Evolutionary conservation across 2,113 vertebrate species (phyloP).

Genomic region (Condylura cristata): DNA sequence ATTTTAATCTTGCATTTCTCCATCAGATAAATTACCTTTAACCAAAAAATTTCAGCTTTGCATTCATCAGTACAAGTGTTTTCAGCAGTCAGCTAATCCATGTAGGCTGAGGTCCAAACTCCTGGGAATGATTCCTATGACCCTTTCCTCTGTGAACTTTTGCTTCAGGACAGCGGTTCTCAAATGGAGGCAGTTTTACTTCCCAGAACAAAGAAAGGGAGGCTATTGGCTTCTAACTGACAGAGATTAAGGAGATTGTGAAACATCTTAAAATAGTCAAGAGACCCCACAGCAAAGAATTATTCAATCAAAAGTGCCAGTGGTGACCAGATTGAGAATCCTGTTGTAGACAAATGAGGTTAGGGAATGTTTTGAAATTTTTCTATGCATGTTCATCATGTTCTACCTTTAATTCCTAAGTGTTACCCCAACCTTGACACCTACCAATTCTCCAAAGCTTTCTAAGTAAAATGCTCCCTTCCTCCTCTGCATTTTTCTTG

Average conservation of each 20-base stretch:
- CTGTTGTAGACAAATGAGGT: not conserved
- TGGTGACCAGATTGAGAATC: not conserved
- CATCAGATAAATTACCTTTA: not conserved
- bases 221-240: not conserved
- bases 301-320: not conserved
- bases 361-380: not conserved
- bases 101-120: not conserved
- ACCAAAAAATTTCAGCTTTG: not conserved
- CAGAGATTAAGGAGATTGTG: not conserved
- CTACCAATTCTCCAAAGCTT: not conserved
- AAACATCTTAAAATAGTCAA: not conserved
- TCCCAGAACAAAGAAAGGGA: not conserved
- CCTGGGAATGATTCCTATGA: not conserved
- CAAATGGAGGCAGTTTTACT: not conserved
- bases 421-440: not conserved
- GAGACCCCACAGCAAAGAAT: not conserved
- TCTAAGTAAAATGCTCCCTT: not conserved
- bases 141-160: not conserved
- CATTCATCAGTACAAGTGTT: not conserved
- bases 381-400: not conserved
- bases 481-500: not conserved
- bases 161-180: not conserved
- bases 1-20: not conserved
- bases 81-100: not conserved
- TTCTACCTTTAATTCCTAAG: not conserved